These are phyloP conservation scores for Pharmacophagus antenor DNA, from an alignment of 2,888 invertebrate genomes.

Conservation along the genomic window DNA sequence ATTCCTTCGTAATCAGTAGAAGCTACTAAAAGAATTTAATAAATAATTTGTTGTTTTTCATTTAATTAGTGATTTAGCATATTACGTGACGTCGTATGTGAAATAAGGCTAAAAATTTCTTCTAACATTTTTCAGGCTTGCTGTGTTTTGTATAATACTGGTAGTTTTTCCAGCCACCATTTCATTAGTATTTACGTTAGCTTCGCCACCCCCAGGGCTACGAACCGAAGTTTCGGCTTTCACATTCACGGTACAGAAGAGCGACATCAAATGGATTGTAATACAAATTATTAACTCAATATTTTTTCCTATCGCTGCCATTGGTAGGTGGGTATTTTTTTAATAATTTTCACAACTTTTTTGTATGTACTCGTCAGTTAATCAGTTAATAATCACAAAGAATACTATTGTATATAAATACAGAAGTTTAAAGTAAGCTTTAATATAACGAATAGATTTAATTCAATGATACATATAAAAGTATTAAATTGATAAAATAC, in stretches of 20 bases:
- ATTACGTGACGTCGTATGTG: not conserved
- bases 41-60: not conserved
- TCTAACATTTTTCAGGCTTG: slow-evolving; percentile 8
- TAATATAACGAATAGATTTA: not conserved
- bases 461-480: no score
- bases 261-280: slow-evolving; percentile 66
- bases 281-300: slow-evolving; percentile 73
- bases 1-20: not conserved
- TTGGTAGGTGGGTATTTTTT: slow-evolving; percentile 76
- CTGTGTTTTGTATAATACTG: slow-evolving; percentile 57
- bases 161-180: slow-evolving; percentile 79
- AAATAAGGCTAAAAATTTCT: not conserved
- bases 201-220: slow-evolving; percentile 81
- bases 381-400: not conserved
- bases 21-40: not conserved
- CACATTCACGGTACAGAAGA: slow-evolving; percentile 63
- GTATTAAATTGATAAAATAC: no score
- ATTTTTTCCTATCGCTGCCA: slow-evolving; percentile 82
- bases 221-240: slow-evolving; percentile 62
- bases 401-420: not conserved
- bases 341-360: not conserved
- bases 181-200: slow-evolving; percentile 80
- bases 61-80: not conserved
- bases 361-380: not conserved
- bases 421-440: not conserved